A percentile compares a stretch with the other conserved stretches of the same genome.
These are phyloP conservation scores for Enteromius treurensis DNA, from an alignment of 2,797 vertebrate species.

Conservation along the genomic window DNA sequence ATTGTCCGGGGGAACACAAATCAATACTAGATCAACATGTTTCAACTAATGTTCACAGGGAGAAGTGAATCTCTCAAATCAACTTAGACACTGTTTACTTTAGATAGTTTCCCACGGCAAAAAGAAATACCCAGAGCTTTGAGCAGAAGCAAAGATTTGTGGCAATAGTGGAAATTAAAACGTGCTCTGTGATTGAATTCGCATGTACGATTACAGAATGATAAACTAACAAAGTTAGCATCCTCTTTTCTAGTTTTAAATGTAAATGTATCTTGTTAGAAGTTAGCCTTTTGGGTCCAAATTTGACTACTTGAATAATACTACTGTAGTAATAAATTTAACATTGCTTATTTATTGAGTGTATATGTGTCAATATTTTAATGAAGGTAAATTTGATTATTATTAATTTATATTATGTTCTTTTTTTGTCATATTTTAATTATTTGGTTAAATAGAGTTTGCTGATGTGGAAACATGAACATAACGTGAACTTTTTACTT, in stretches of 20 bases:
- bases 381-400: neutral
- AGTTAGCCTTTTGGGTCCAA: neutral
- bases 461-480: no score
- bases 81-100: slow-evolving; percentile 78
- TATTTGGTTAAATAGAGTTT: no score
- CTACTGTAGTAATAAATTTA: neutral
- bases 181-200: slow-evolving; percentile 14
- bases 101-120: slow-evolving; percentile 65
- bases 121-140: slow-evolving; percentile 60
- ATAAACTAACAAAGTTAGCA: slow-evolving; percentile 18
- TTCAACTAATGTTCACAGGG: slow-evolving; percentile 70
- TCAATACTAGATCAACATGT: slow-evolving; percentile 81
- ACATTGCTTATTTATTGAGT: neutral
- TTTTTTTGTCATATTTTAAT: neutral
- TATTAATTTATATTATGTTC: neutral
- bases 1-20: slow-evolving; percentile 68
- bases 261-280: slow-evolving; percentile 16
- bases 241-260: slow-evolving; percentile 1
- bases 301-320: neutral
- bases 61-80: slow-evolving; percentile 67
- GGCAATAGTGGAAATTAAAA: neutral
- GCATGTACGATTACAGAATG: slow-evolving; percentile 6
- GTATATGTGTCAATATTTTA: neutral
- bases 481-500: no score
- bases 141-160: slow-evolving; percentile 23